phyloP scores from a whole-genome alignment of 2,888 invertebrate genomes.

The Tenthredo distinguenda region DNA sequence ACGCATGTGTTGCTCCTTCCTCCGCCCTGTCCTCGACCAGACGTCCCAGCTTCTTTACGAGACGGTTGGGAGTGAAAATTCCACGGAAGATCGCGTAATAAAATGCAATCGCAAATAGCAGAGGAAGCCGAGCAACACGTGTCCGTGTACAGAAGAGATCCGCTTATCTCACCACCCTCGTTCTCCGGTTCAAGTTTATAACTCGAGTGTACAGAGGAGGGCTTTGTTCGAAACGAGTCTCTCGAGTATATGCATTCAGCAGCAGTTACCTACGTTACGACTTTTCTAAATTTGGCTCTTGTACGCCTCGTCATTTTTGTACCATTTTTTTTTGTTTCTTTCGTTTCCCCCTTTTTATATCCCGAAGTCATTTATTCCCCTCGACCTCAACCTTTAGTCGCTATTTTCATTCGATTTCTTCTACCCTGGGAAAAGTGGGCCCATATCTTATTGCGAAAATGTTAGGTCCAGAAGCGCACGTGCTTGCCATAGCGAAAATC shows the following conservation, averaged over 20 bases:
- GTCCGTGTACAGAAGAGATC: constrained; percentile 23
- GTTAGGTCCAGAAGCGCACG: constrained; percentile 25
- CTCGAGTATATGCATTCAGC: constrained; percentile 26
- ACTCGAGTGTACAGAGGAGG: constrained; percentile 15
- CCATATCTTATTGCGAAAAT: constrained; percentile 24
- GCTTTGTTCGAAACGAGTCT: constrained; percentile 31
- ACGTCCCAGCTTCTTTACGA: constrained; percentile 40
- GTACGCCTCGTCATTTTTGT: neutral
- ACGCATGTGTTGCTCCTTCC: constrained; percentile 13
- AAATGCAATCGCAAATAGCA: constrained; percentile 49
- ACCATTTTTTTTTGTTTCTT: neutral
- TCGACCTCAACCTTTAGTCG: neutral
- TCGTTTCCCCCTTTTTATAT: neutral
- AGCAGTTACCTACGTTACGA: constrained; percentile 15
- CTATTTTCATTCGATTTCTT: neutral
- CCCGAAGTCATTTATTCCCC: neutral
- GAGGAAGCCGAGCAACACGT: constrained; percentile 35
- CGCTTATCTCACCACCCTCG: constrained; percentile 40
- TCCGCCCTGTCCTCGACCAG: constrained; percentile 18
- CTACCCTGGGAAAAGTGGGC: neutral
- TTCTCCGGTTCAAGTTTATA: constrained; percentile 14
- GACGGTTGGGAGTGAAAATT: constrained; percentile 25
- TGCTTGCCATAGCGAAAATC: constrained; percentile 56
- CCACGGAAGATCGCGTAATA: constrained; percentile 25
- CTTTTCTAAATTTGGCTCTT: constrained; percentile 30